Percentiles rank a stretch among this genome's conserved stretches.
phyloP scores from a whole-genome alignment of 2,113 vertebrate genomes.

The Tichodroma muraria region DNA sequence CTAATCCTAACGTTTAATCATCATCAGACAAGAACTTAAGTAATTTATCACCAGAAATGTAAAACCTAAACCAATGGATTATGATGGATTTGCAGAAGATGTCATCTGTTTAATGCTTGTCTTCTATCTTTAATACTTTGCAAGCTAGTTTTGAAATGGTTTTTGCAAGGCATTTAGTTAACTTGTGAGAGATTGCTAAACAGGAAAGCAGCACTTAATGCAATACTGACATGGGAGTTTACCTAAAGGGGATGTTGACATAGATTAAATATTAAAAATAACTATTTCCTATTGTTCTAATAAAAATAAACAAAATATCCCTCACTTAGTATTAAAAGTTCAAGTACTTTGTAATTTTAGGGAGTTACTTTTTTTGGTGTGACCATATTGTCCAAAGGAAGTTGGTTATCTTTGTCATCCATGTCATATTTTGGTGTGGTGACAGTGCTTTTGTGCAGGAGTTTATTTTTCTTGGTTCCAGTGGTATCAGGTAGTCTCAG shows the following conservation, averaged over 20 bases:
- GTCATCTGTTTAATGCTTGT: constrained; percentile 2
- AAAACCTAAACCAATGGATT: background rate
- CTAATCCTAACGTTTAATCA: background rate
- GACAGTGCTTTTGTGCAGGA: background rate
- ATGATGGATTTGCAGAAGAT: background rate
- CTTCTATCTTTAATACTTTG: background rate
- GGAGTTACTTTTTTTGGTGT: background rate
- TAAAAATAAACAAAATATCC: background rate
- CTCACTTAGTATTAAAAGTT: background rate
- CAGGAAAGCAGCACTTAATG: constrained; percentile 52
- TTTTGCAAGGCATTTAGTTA: constrained; percentile 42
- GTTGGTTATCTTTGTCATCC: background rate
- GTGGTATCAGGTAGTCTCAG: background rate
- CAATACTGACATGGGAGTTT: constrained; percentile 29
- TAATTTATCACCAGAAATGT: background rate
- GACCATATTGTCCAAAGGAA: background rate
- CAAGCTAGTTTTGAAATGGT: constrained; percentile 49
- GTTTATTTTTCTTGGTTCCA: background rate
- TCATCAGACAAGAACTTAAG: background rate
- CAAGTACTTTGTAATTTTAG: constrained; percentile 13
- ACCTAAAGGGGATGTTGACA: constrained; percentile 38
- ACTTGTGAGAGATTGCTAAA: constrained; percentile 55
- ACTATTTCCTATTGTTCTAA: constrained; percentile 23
- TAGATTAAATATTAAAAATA: constrained; percentile 39
- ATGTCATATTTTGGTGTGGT: background rate